A percentile compares a stretch with the other conserved stretches of the same genome.
Evolutionary conservation across 2,797 vertebrate species (phyloP).

Genomic region (Schizothorax lantsangensis): DNA sequence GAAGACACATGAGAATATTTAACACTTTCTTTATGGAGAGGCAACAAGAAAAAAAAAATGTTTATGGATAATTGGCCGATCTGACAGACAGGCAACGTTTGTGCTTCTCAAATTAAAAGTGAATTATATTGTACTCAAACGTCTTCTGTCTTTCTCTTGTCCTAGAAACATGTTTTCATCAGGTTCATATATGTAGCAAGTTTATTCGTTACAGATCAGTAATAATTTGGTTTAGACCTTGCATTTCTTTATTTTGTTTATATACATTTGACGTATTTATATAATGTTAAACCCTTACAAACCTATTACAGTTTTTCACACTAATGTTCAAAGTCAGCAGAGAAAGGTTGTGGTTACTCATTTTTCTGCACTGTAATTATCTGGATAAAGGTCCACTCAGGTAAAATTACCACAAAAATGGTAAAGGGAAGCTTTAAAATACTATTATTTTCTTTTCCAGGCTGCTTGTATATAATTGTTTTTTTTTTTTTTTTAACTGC

Average conservation of each 20-base stretch:
- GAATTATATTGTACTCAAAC: conserved; percentile 65
- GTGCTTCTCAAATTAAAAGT: conserved; percentile 84
- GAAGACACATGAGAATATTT: conserved; percentile 63
- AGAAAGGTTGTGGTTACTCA: not conserved
- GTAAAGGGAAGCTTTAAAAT: no score
- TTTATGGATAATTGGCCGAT: conserved; percentile 83
- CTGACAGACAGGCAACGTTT: conserved; percentile 82
- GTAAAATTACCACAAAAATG: not conserved
- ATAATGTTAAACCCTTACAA: not conserved
- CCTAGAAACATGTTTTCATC: not conserved
- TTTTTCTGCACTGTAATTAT: not conserved
- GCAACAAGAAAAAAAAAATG: conserved; percentile 83
- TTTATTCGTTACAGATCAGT: not conserved
- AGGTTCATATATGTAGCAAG: not conserved
- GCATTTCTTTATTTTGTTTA: not conserved
- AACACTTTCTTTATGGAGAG: conserved; percentile 81
- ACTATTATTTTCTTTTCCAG: not conserved
- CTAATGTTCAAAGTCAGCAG: not conserved
- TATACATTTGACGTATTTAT: no score
- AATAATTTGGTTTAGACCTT: not conserved
- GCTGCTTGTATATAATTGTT: not conserved
- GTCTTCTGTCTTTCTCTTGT: conserved; percentile 16
- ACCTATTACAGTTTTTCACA: not conserved
- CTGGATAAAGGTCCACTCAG: not conserved
- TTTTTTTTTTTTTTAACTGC: no score